phyloP scores from a whole-genome alignment of 2,797 vertebrate species.

The Characodon lateralis region DNA sequence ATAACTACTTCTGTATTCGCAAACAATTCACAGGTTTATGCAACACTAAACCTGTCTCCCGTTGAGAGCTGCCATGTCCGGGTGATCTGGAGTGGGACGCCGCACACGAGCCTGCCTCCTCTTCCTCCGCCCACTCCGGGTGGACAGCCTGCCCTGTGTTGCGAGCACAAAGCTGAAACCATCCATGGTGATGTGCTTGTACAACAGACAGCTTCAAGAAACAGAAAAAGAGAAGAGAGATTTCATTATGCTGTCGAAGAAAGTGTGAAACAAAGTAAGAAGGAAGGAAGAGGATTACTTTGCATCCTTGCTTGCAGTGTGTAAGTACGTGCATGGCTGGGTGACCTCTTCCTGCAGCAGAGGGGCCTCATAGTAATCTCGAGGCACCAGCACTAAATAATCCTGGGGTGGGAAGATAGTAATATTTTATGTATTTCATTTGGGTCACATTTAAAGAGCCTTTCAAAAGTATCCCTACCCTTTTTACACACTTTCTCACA shows the following conservation, averaged over 20 bases:
- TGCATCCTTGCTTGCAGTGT: conserved; percentile 40
- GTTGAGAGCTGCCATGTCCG: conserved; percentile 83
- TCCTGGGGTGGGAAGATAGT: conserved; percentile 78
- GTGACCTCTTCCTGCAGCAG: conserved; percentile 84
- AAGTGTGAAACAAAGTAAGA: background rate
- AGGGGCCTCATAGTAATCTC: conserved; percentile 89
- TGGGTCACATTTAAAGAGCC: background rate
- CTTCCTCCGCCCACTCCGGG: conserved; percentile 60
- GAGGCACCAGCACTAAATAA: conserved; percentile 91
- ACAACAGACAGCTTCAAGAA: conserved; percentile 87
- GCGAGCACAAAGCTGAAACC: conserved; percentile 84
- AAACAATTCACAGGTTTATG: background rate
- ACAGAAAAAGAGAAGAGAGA: background rate
- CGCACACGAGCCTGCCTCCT: conserved; percentile 74
- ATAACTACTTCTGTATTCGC: background rate
- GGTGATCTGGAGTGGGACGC: conserved; percentile 80
- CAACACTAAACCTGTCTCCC: conserved; percentile 85
- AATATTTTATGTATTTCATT: background rate
- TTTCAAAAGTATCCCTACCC: background rate
- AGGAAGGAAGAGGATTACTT: conserved; percentile 62
- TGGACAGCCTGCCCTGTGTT: conserved; percentile 77
- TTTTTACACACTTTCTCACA: background rate
- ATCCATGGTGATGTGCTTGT: conserved; percentile 88
- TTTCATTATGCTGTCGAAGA: background rate
- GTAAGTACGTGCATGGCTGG: conserved; percentile 82